A percentile compares a stretch with the other conserved stretches of the same genome.
Evolutionary conservation across 2,113 vertebrate species (phyloP).

Genomic region (Salvelinus namaycush): DNA sequence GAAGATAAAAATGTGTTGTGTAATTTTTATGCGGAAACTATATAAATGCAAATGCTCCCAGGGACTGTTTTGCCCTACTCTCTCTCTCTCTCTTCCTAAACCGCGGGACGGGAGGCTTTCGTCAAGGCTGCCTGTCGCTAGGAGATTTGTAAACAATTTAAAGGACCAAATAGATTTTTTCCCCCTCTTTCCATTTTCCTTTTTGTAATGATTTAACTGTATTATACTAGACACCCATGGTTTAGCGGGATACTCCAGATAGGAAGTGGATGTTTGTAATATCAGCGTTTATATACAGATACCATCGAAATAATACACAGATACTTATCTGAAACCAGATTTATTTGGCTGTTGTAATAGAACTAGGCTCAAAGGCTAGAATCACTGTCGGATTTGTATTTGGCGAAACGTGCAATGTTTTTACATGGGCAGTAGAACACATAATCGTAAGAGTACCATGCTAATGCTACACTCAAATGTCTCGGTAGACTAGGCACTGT

Average conservation of each 20-base stretch:
- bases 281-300: slow-evolving; percentile 4
- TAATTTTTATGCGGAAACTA: slow-evolving; percentile 65
- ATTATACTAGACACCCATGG: slow-evolving; percentile 19
- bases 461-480: not conserved
- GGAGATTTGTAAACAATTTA: slow-evolving; percentile 58
- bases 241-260: slow-evolving; percentile 3
- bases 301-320: not conserved
- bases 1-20: slow-evolving; percentile 69
- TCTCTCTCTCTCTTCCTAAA: slow-evolving; percentile 34
- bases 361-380: not conserved
- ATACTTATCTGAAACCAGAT: slow-evolving; percentile 11
- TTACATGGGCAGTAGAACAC: not conserved
- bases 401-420: slow-evolving; percentile 1
- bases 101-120: slow-evolving; percentile 27
- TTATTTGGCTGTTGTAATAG: slow-evolving; percentile 9
- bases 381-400: not conserved
- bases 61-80: slow-evolving; percentile 37
- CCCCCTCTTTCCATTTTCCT: slow-evolving; percentile 14
- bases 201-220: slow-evolving; percentile 41
- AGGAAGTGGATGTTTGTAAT: slow-evolving; percentile 10
- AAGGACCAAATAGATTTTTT: slow-evolving; percentile 51
- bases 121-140: slow-evolving; percentile 35
- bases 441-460: not conserved
- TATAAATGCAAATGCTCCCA: slow-evolving; percentile 70
- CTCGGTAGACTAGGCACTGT: not conserved